phyloP scores from a whole-genome alignment of 2,797 vertebrate species.

The Lepilemur ruficaudatus region DNA sequence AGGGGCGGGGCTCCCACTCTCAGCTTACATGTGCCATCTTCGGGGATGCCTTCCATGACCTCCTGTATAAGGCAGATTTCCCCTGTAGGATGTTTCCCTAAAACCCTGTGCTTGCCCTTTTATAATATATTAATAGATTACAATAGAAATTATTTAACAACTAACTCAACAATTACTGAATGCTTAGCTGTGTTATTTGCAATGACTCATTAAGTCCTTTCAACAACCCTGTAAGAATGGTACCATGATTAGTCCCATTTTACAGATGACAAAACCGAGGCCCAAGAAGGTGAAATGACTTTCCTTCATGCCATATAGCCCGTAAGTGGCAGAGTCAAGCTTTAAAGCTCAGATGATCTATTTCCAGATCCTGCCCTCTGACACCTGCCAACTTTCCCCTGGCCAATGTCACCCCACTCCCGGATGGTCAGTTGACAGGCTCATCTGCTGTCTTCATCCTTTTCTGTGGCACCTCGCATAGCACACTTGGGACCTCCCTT shows the following conservation, averaged over 20 bases:
- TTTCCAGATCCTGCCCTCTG: background rate
- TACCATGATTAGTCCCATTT: background rate
- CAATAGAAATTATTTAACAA: background rate
- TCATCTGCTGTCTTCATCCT: background rate
- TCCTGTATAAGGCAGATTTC: background rate
- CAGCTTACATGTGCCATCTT: too few species aligned
- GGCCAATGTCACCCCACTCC: background rate
- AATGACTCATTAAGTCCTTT: background rate
- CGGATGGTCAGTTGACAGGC: background rate
- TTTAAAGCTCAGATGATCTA: background rate
- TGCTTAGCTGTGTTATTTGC: background rate
- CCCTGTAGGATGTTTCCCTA: background rate
- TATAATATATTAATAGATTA: too few species aligned
- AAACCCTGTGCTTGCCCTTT: background rate
- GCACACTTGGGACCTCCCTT: too few species aligned
- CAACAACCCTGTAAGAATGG: accelerated
- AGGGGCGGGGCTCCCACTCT: background rate
- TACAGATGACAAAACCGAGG: background rate
- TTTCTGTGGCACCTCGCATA: background rate
- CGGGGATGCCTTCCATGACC: background rate
- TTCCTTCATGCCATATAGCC: background rate
- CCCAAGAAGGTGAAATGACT: background rate
- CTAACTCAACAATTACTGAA: background rate
- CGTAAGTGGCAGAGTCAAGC: background rate
- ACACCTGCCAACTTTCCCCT: background rate